Evolutionary conservation across 1,140 invertebrate species (phyloP), one percentile per base, ranked within the genome.

Genomic region (Zaprionus camerounensis): DNA sequence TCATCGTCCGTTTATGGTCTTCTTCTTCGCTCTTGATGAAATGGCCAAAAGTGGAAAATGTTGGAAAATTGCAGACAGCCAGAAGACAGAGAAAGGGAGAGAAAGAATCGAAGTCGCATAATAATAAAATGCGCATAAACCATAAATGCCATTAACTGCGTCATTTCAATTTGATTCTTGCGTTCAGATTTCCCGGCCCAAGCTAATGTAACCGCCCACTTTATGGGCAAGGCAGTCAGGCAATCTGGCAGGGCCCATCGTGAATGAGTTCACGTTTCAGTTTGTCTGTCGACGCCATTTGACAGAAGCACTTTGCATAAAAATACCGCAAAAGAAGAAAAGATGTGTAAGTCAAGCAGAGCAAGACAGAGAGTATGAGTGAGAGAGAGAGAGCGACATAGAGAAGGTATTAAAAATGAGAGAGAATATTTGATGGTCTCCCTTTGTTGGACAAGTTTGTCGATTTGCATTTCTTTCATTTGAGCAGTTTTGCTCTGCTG

Each of bases 111-210:
- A 79, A 76, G 51, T 71, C 73, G 51, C 63, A 76, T 76, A 49
- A 64, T 81, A 82, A 80, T 80, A 87, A 83, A 88, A 88, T 81
- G 77, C 71, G 73, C 84, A 87, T 90, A 90, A 87, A 76, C 84
- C 84, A 87, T 87, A 87, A 87, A 87, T 81, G 74, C 81, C 81
- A 87, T 87, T 88, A 88, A 87, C 78, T 87, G 85, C 84, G 84
- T 81, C 85, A 85, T 90, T 88, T 90, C 84, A 90, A 85, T 90
- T 85, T 91, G 86, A 85, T 90, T 85, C 81, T 59, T 68, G 67
- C 71, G 75, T 64, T 74, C 57, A 74, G 76, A 74, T 78, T 73
- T 78, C 44, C 61, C 58, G 58, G 70, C 46, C 51, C 58, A 58
- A 56, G 44, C 28, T 57, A 77, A 73, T 69, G 66, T 63, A 55